phyloP scores from a whole-genome alignment of 2,888 invertebrate species.

The Eupeodes latifasciatus region DNA sequence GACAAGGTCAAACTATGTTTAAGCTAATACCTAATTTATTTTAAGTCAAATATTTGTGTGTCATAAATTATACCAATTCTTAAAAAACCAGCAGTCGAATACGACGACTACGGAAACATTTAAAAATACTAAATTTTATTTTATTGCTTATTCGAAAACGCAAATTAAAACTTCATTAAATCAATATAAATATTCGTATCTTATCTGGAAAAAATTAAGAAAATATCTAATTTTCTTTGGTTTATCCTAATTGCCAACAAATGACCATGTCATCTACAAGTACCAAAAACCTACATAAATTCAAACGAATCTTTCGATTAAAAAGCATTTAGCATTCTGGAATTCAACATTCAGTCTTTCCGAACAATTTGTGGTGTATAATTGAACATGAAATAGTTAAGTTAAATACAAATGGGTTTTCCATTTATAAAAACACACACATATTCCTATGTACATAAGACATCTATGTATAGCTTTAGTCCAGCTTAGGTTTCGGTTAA shows the following conservation, averaged over 20 bases:
- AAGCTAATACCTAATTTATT: too few species aligned
- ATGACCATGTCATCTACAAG: slow-evolving; percentile 26
- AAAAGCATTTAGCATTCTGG: slow-evolving; percentile 35
- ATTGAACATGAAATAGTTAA: slow-evolving; percentile 34
- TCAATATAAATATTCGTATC: slow-evolving; percentile 43
- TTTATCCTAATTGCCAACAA: slow-evolving; percentile 41
- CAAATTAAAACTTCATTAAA: slow-evolving; percentile 57
- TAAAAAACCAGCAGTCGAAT: too few species aligned
- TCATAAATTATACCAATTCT: background rate
- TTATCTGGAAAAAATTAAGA: background rate
- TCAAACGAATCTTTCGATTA: slow-evolving; percentile 18
- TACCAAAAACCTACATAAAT: background rate
- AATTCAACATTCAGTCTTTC: background rate
- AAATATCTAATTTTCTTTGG: slow-evolving; percentile 8
- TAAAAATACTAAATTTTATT: too few species aligned
- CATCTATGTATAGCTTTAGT: slow-evolving; percentile 11
- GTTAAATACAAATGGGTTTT: slow-evolving; percentile 2
- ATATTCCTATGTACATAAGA: too few species aligned
- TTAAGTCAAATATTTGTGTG: background rate
- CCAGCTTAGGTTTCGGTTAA: background rate
- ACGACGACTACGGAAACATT: too few species aligned
- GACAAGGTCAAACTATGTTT: too few species aligned
- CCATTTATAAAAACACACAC: background rate
- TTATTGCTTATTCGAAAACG: background rate
- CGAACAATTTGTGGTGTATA: background rate